A percentile compares a stretch with the other conserved stretches of the same genome.
phyloP scores from a whole-genome alignment of 2,888 invertebrate species.

The Cryptus armator region DNA sequence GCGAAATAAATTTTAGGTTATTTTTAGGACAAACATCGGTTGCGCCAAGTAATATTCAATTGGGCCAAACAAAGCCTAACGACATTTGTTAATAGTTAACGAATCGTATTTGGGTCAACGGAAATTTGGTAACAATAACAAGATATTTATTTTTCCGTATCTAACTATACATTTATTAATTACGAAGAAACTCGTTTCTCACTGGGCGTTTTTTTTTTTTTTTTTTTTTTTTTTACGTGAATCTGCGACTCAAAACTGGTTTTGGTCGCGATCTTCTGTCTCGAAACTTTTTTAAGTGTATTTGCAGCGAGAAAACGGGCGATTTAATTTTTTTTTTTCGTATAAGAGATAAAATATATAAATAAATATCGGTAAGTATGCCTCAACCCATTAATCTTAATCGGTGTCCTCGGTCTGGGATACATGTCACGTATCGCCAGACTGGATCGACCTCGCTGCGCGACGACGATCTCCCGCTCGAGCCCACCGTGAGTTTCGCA shows the following conservation, averaged over 20 bases:
- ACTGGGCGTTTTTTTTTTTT: background rate
- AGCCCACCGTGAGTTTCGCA: slow-evolving; percentile 13
- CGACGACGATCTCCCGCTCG: slow-evolving; percentile 69
- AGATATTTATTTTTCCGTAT: too few species aligned
- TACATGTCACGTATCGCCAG: slow-evolving; percentile 60
- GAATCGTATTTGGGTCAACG: too few species aligned
- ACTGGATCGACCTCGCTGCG: slow-evolving; percentile 60
- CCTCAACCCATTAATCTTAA: slow-evolving; percentile 45
- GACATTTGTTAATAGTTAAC: too few species aligned
- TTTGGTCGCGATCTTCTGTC: slow-evolving; percentile 19
- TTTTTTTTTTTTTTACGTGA: slow-evolving; percentile 12
- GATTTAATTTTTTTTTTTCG: background rate
- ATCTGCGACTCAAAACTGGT: slow-evolving; percentile 41
- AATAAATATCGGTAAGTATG: slow-evolving; percentile 5
- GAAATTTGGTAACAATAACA: too few species aligned
- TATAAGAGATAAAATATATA: slow-evolving; percentile 28
- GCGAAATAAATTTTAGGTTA: too few species aligned
- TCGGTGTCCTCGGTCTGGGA: slow-evolving; percentile 52
- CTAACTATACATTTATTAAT: too few species aligned
- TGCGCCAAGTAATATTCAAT: too few species aligned
- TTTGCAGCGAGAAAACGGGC: too few species aligned
- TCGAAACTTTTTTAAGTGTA: slow-evolving; percentile 19
- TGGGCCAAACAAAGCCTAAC: too few species aligned
- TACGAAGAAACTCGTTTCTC: too few species aligned
- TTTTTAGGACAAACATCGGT: too few species aligned